A percentile compares a stretch with the other conserved stretches of the same genome.
These are phyloP conservation scores for Holacanthella duospinosa DNA, from an alignment of 2,888 invertebrate species.

Conservation along the genomic window DNA sequence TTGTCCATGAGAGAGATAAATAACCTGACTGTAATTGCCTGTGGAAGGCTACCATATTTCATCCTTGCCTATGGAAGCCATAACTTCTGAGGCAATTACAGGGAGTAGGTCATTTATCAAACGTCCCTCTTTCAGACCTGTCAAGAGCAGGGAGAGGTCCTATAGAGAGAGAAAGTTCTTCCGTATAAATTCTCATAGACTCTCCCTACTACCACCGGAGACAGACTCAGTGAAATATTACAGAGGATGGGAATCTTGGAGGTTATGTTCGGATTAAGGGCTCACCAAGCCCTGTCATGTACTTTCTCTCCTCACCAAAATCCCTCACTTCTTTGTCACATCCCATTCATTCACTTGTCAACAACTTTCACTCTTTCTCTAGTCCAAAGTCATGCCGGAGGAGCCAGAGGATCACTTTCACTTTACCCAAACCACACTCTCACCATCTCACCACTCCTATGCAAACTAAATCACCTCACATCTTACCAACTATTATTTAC, in stretches of 20 bases:
- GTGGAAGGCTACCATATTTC: slow-evolving; percentile 52
- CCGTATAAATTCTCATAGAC: background rate
- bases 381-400: background rate
- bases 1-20: slow-evolving; percentile 23
- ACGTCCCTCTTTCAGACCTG: slow-evolving; percentile 11
- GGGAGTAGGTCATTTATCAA: slow-evolving; percentile 52
- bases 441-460: background rate
- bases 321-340: slow-evolving; percentile 3
- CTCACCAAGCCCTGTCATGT: slow-evolving; percentile 22
- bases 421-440: background rate
- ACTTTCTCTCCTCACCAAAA: slow-evolving; percentile 8
- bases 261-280: slow-evolving; percentile 25
- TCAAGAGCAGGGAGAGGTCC: background rate
- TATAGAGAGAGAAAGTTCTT: background rate
- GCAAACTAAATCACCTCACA: background rate
- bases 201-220: too few species aligned
- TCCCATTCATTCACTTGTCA: slow-evolving; percentile 9
- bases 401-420: background rate
- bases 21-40: slow-evolving; percentile 47
- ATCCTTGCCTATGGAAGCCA: slow-evolving; percentile 48
- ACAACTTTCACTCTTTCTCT: background rate
- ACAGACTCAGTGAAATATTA: slow-evolving; percentile 21
- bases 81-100: slow-evolving; percentile 53
- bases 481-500: too few species aligned
- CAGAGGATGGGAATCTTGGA: slow-evolving; percentile 15